These are phyloP conservation scores for Scyliorhinus canicula DNA, from an alignment of 2,797 vertebrate genomes.

Conservation along the genomic window DNA sequence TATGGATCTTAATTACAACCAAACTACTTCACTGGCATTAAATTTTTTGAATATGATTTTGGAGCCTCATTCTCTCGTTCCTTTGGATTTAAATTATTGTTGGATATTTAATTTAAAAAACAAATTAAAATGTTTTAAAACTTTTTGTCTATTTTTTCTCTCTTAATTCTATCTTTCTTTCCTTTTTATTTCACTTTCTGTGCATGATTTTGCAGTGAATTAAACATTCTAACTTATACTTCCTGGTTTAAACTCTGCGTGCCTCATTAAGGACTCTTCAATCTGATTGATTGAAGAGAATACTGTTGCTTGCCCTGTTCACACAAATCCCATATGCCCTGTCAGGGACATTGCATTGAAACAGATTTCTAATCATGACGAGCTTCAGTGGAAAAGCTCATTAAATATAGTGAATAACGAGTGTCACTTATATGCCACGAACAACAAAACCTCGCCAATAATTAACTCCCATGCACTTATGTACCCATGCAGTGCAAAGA, in stretches of 20 bases:
- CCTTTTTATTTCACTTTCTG: neutral
- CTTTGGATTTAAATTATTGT: neutral
- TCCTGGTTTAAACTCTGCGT: neutral
- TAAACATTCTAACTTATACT: neutral
- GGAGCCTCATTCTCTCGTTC: neutral
- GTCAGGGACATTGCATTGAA: neutral
- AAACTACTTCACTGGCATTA: neutral
- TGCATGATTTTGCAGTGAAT: neutral
- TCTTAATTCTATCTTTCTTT: neutral
- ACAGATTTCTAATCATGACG: neutral
- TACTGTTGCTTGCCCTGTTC: neutral
- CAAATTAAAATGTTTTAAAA: too few relatives aligned
- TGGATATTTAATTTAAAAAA: neutral
- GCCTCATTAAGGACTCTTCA: neutral
- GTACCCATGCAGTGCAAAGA: neutral
- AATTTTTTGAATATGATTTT: neutral
- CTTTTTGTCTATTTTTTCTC: neutral
- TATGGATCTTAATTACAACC: neutral
- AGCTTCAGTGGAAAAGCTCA: neutral
- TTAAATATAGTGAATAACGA: too few relatives aligned
- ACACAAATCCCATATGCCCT: neutral
- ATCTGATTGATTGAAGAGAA: neutral
- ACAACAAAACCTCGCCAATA: neutral
- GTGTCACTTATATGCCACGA: neutral
- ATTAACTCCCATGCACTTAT: neutral